Percentiles rank a stretch among this genome's conserved stretches.
phyloP scores from a whole-genome alignment of 2,888 invertebrate species.

The Villa cingulata region DNA sequence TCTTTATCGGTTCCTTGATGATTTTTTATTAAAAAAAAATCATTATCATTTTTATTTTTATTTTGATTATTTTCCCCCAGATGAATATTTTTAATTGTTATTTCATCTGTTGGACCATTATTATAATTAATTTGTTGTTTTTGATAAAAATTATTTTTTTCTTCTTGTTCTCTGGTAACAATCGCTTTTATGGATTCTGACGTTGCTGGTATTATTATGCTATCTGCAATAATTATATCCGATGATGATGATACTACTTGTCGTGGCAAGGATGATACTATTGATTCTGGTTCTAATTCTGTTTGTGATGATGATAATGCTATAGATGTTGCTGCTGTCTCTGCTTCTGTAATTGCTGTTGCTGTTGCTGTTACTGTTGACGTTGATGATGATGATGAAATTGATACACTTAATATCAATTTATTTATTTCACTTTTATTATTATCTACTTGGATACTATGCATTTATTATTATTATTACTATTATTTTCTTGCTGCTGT shows the following conservation, averaged over 20 bases:
- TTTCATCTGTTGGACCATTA: too few relatives aligned
- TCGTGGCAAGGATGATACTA: too few relatives aligned
- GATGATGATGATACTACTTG: not conserved
- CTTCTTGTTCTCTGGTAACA: too few relatives aligned
- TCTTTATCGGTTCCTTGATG: too few relatives aligned
- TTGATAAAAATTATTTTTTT: too few relatives aligned
- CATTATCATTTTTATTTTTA: too few relatives aligned
- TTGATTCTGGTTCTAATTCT: not conserved
- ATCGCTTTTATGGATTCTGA: too few relatives aligned
- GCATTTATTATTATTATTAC: constrained; percentile 7
- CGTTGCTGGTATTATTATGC: not conserved
- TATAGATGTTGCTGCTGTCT: not conserved
- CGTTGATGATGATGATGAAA: not conserved
- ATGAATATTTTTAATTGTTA: too few relatives aligned
- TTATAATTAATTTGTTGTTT: too few relatives aligned
- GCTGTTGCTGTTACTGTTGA: not conserved
- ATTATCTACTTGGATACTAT: not conserved
- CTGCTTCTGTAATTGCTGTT: not conserved
- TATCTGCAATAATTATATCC: not conserved
- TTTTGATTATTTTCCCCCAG: too few relatives aligned
- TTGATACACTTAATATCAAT: not conserved
- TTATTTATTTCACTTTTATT: not conserved
- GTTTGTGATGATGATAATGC: not conserved
- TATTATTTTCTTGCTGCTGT: not conserved
- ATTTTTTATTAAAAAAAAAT: not conserved